Evolutionary conservation across 1,140 invertebrate genomes (phyloP), one percentile per base, ranked within the genome.

Genomic region (Conopomorpha cramerella): DNA sequence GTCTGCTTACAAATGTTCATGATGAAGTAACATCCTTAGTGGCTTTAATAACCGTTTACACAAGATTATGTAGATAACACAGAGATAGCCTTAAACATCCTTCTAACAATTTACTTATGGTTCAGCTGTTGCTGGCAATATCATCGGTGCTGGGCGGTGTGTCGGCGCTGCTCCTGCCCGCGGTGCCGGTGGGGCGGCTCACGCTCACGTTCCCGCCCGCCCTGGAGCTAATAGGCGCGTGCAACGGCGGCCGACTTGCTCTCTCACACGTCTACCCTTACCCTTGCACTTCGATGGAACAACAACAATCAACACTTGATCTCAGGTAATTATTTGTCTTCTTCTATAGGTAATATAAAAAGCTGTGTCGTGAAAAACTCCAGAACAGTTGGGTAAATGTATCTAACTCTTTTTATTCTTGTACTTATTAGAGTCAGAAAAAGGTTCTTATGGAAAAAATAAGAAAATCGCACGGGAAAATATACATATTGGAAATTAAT

Each of bases 171-270:
- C 60, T 89, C 3, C 65, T 91, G 31, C 72, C 90, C 7, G 63
- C 85, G 10, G 86, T 90, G 3, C 88, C 88, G 2, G 81, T 87
- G 1, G 88, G 86, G n/a, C 78, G 87, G 41, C 77, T 87, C 35
- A 86, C 78, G 1, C 61, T 88, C 4, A 78, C 80, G 6, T 86
- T 83, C 47, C 87, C 87, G 4, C 62, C 82, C 1, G 61, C 72
- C 8, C 70, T 84, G n/a, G 78, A 85, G 28, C 70, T 89, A 38
- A 65, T 82, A 14, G 47, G 83, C 1, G 66, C 68, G 3, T 87
- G 85, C 47, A 49, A 61, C 27, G 64, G 60, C 16, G 49, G 53
- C 14, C 46, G 56, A 7, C 41, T 84, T 16, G 46, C 67, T 13
- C 63, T 82, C 10, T 66, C 72, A 3, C 70, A 84, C 41, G 77